Conservation (phyloP, 2,797 vertebrate species). For the Chiloscyllium punctatum region DNA sequence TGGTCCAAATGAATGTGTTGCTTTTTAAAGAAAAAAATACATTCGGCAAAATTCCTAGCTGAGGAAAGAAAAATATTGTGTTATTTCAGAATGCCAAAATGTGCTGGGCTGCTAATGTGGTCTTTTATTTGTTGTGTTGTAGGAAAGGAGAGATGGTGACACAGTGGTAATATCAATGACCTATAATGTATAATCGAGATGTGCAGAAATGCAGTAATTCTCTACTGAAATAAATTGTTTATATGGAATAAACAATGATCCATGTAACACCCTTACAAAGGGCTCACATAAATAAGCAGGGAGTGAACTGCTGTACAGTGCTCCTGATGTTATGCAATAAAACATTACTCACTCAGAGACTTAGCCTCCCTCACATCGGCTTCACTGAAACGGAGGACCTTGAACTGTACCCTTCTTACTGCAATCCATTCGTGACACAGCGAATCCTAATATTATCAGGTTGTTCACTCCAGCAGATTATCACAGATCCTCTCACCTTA, state of each 20-base stretch:
- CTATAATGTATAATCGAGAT: background rate
- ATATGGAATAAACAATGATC: background rate
- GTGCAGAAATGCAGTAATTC: constrained; percentile 3
- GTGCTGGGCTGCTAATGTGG: too few species aligned
- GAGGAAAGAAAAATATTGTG: too few species aligned
- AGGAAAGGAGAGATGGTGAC: too few species aligned
- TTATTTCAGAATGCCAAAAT: too few species aligned
- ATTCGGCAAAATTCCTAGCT: too few species aligned
- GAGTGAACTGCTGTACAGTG: background rate
- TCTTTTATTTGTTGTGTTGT: too few species aligned
- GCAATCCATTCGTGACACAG: background rate
- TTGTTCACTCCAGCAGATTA: background rate
- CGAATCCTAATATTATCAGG: too few species aligned
- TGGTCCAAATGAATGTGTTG: too few species aligned
- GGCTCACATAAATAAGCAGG: constrained; percentile 7
- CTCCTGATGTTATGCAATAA: background rate
- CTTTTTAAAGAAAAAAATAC: too few species aligned
- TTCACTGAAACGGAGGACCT: background rate
- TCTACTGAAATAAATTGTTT: constrained; percentile 7
- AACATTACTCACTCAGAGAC: background rate
- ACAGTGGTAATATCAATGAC: background rate
- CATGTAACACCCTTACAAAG: background rate
- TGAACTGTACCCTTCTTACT: background rate
- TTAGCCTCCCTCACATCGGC: background rate
- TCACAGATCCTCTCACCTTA: background rate